Conservation (phyloP, 2,888 invertebrate species). For the Caradrina kadenii region DNA sequence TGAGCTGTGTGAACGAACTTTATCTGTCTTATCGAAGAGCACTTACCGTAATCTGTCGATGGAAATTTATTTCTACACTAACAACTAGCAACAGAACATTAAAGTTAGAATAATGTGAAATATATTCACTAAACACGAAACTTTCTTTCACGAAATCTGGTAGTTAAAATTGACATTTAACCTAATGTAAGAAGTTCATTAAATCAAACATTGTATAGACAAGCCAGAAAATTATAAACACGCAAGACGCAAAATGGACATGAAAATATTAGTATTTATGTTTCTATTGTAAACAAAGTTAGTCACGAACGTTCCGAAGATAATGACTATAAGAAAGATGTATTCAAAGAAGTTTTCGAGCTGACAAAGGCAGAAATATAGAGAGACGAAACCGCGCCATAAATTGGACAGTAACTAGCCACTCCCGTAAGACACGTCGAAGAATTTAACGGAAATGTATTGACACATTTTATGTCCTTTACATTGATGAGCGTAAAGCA, state of each 20-base stretch:
- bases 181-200: constrained; percentile 44
- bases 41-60: constrained; percentile 80
- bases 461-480: constrained; percentile 82
- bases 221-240: constrained; percentile 40
- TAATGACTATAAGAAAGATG: constrained; percentile 70
- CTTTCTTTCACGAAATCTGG: constrained; percentile 51
- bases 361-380: constrained; percentile 71
- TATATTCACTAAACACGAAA: constrained; percentile 62
- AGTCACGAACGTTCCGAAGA: constrained; percentile 49
- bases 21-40: constrained; percentile 78
- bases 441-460: constrained; percentile 80
- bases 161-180: constrained; percentile 46
- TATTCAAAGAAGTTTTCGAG: constrained; percentile 61
- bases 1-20: constrained; percentile 78
- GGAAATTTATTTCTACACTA: constrained; percentile 73
- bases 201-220: constrained; percentile 53
- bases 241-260: constrained; percentile 31
- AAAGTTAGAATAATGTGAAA: constrained; percentile 65
- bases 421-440: constrained; percentile 72
- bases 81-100: constrained; percentile 67
- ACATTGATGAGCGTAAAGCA: constrained; percentile 82
- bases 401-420: constrained; percentile 79
- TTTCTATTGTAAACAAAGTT: constrained; percentile 61
- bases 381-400: constrained; percentile 76
- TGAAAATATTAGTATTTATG: constrained; percentile 55